Conservation (phyloP, 2,113 vertebrate species). For the Zootoca vivipara region DNA sequence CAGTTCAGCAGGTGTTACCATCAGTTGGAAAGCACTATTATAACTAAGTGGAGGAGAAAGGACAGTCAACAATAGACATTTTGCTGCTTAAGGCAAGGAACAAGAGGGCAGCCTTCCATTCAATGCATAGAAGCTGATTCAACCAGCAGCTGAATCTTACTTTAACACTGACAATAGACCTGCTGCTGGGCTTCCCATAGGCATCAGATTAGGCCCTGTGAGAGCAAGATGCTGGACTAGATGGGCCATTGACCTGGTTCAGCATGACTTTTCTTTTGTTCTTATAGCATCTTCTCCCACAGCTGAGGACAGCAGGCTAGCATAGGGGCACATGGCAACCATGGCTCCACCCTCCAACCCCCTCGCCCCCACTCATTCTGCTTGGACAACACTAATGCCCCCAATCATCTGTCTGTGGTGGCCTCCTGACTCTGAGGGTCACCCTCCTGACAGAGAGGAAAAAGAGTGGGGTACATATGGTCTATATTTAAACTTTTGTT, state of each 20-base stretch:
- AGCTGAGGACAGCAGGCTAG: neutral
- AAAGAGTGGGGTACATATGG: neutral
- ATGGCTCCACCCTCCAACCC: neutral
- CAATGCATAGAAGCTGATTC: no score
- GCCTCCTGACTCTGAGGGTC: neutral
- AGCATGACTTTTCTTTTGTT: no score
- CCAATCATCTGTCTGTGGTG: neutral
- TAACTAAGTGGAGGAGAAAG: neutral
- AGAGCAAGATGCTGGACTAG: no score
- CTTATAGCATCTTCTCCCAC: neutral
- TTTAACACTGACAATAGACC: no score
- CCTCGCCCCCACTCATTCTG: neutral
- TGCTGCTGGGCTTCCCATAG: no score
- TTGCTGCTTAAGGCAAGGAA: no score
- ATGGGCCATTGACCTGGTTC: no score
- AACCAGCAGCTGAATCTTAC: no score
- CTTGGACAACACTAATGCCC: neutral
- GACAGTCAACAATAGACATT: no score
- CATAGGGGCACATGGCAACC: neutral
- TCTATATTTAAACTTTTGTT: neutral
- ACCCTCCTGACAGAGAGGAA: neutral
- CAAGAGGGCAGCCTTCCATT: no score
- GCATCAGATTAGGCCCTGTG: no score
- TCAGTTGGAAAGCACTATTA: neutral
- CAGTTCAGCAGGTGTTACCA: neutral